phyloP scores from a whole-genome alignment of 2,888 invertebrate species.

The Odontocolon sp. region DNA sequence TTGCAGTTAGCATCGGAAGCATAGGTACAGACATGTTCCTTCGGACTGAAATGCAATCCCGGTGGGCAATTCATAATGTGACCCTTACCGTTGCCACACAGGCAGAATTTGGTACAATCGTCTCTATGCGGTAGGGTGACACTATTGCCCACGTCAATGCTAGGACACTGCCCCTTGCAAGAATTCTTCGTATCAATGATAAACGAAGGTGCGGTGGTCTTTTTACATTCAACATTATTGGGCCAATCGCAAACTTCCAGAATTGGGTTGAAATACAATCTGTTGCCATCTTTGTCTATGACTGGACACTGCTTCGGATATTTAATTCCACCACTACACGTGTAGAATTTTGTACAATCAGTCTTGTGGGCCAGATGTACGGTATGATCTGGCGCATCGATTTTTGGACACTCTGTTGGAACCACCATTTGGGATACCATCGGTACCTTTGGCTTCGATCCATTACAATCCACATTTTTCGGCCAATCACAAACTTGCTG shows the following conservation, averaged over 20 bases:
- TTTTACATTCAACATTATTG: conserved; percentile 54
- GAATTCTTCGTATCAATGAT: not conserved
- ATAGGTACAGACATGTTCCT: conserved; percentile 63
- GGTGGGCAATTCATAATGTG: conserved; percentile 24
- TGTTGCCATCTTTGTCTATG: not conserved
- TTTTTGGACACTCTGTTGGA: conserved; percentile 56
- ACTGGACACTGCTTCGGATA: conserved; percentile 58
- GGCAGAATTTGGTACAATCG: conserved; percentile 12
- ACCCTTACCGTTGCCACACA: not conserved
- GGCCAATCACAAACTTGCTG: conserved; percentile 45
- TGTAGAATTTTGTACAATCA: conserved; percentile 67
- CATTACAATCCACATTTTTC: not conserved
- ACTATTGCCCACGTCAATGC: not conserved
- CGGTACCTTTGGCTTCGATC: not conserved
- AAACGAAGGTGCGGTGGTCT: too few species aligned
- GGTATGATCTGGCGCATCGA: conserved; percentile 1
- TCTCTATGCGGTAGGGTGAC: not conserved
- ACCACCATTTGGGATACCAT: not conserved
- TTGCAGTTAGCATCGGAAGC: conserved; percentile 52
- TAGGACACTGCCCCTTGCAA: conserved; percentile 54
- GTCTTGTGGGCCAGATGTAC: conserved; percentile 56
- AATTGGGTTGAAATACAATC: conserved; percentile 56
- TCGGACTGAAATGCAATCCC: conserved; percentile 56
- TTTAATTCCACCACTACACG: conserved; percentile 59
- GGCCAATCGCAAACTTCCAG: conserved; percentile 60